Evolutionary conservation across 2,888 invertebrate genomes (phyloP).

Genomic region (Aspidapion aeneum): DNA sequence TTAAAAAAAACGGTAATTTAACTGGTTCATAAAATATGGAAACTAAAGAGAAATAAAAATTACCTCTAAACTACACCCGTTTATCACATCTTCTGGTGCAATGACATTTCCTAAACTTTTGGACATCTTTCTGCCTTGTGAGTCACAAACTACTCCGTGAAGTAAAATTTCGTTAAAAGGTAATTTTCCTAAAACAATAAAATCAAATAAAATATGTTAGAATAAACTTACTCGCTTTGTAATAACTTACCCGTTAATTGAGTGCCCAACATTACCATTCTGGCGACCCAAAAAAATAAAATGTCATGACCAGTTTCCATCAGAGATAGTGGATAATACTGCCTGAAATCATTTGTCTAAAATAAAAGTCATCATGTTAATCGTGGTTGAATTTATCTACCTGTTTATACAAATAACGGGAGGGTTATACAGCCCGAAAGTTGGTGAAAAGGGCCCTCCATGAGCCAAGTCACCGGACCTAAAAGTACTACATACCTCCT

Average conservation of each 20-base stretch:
- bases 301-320: constrained; percentile 98
- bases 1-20: too few species aligned
- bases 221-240: too few species aligned
- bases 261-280: constrained; percentile 98
- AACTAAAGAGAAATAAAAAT: too few species aligned
- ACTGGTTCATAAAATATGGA: too few species aligned
- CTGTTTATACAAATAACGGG: too few species aligned
- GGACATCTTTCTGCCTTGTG: constrained; percentile 98
- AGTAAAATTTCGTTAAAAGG: constrained; percentile 93
- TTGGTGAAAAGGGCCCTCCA: too few species aligned
- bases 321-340: constrained; percentile 79
- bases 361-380: too few species aligned
- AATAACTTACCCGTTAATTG: constrained; percentile 58
- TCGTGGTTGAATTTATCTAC: too few species aligned
- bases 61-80: constrained; percentile 77
- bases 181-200: constrained; percentile 66
- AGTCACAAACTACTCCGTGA: constrained; percentile 96
- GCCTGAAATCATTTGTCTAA: constrained; percentile 53
- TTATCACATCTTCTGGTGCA: constrained; percentile 94
- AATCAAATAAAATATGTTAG: too few species aligned
- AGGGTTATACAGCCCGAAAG: too few species aligned
- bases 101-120: constrained; percentile 98
- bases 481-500: too few species aligned
- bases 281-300: constrained; percentile 98
- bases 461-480: too few species aligned